phyloP scores from a whole-genome alignment of 2,888 invertebrate species.

The Rotaria macrura region DNA sequence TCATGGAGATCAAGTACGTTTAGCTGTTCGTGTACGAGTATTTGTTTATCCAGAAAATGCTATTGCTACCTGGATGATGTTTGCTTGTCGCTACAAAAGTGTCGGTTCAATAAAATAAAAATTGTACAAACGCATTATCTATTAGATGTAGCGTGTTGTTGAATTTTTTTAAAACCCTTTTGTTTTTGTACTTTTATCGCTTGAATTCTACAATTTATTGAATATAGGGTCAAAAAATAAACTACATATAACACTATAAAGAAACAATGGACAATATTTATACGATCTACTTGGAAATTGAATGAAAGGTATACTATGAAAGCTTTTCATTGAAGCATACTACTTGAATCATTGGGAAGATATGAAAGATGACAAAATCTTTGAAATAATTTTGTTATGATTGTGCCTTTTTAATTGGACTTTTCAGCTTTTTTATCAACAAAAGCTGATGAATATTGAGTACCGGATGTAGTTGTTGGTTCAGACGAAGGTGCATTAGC shows the following conservation, averaged over 20 bases:
- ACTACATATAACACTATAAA: neutral
- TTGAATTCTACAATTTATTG: neutral
- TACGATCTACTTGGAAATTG: neutral
- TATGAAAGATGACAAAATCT: neutral
- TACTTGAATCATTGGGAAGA: neutral
- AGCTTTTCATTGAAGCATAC: neutral
- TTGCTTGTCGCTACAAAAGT: conserved; percentile 49
- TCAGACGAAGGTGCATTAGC: neutral
- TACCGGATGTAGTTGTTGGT: neutral
- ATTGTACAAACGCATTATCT: neutral
- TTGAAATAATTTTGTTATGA: neutral
- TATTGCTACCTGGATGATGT: conserved; percentile 49
- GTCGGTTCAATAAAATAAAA: conserved; percentile 19
- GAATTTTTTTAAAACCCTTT: neutral
- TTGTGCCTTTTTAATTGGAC: neutral
- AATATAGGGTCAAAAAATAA: neutral
- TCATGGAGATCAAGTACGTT: conserved; percentile 46
- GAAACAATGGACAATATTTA: neutral
- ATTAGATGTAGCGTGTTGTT: neutral
- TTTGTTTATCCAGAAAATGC: conserved; percentile 47
- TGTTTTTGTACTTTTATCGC: neutral
- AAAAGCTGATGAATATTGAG: neutral
- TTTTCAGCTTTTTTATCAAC: neutral
- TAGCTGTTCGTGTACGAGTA: conserved; percentile 45
- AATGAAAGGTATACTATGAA: neutral